Base-by-base conservation (phyloP, 1,140 invertebrate species). In the Heliconius hermathena region DNA sequence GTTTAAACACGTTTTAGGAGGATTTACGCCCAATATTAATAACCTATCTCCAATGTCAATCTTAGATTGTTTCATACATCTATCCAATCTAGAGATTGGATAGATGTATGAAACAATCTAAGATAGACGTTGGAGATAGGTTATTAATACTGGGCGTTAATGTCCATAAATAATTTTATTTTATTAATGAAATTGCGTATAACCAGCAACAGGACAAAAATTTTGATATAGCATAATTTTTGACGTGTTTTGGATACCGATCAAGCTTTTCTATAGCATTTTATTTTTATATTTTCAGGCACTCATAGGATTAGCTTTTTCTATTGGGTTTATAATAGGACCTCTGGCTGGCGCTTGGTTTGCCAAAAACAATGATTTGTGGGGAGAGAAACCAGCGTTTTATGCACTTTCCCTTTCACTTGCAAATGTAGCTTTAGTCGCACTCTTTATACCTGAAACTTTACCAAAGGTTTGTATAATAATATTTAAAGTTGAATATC, bases 301-400 rank as follows among this genome's bases (percentile, higher is more conserved):
- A 22, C 92, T 99, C 46, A 97, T 99, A 80, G 99, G 99, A 20
- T 97, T 99, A 87, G 98, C 99, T 8, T 99, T 99, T 95, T 99
- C 99, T 1, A 94, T 99, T 77, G 99, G 99, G 20, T 99, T 99
- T 94, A 98, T 99, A 82, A 94, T 99, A 81, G 99, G 99, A 0
- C 99, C 99, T 33, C 95, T 98, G 87, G 98, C 99, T 87, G 99
- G 99, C 26, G 99, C 99, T 13, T 95, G 97, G 85, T 99, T 99
- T 95, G 97, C 98, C 3, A 95, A 96, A 83, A 97, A 96, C 93
- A 87, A 82, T 71, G 87, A 88, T 66, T 16, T 78, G 11, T 99
- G 98, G 97, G 99, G 97, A 85, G 94, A 97, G 70, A 93, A 96
- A 66, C 99, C 99, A 57, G 99, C 99, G 0, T 82, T 97, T 5